Evolutionary conservation across 2,113 vertebrate species (phyloP).

Genomic region (Hystrix cristata): DNA sequence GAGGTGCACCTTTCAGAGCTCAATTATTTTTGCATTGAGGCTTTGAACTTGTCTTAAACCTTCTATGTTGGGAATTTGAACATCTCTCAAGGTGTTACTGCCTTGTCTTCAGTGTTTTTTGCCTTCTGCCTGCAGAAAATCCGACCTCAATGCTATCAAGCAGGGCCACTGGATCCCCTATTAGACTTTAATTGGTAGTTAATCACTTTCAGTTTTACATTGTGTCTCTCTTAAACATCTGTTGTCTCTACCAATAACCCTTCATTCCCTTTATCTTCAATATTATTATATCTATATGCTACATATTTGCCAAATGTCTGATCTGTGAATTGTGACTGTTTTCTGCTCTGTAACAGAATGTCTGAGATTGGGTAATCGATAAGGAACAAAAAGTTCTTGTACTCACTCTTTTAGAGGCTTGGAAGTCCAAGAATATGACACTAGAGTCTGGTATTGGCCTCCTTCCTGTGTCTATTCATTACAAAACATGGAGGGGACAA

Average conservation of each 20-base stretch:
- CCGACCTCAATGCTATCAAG: neutral
- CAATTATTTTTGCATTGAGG: neutral
- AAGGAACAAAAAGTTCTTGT: neutral
- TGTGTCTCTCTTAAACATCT: neutral
- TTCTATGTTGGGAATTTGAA: neutral
- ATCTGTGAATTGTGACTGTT: neutral
- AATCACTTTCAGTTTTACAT: neutral
- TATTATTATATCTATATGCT: neutral
- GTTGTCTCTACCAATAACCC: neutral
- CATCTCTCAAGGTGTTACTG: neutral
- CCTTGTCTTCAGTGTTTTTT: neutral
- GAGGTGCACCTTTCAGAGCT: neutral
- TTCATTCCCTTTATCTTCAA: constrained; percentile 38
- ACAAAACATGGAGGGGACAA: neutral
- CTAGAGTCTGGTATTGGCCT: too few relatives aligned
- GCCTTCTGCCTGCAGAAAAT: neutral
- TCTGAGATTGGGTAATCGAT: neutral
- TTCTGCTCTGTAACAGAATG: neutral
- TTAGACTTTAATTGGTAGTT: neutral
- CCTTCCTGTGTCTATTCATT: neutral
- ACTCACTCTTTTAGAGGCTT: neutral
- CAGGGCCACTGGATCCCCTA: neutral
- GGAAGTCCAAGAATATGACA: neutral
- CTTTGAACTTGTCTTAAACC: neutral
- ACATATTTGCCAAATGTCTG: neutral